Base-by-base conservation (phyloP, 1,140 invertebrate species). In the Caenorhabditis brenneri region DNA sequence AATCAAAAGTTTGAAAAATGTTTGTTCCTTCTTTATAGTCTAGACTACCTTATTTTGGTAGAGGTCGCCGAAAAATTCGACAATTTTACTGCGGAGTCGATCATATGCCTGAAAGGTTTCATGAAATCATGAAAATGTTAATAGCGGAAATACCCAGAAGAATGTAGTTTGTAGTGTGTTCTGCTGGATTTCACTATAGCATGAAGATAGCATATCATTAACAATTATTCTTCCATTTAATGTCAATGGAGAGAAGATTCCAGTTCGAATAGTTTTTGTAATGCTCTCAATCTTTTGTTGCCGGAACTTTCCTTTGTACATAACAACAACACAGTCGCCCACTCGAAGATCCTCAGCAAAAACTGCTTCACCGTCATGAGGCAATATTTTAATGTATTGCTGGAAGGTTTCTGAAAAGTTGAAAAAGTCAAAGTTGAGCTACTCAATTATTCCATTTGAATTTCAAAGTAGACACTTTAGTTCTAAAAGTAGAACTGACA, bases 181-280 rank as follows among this genome's bases (percentile, higher is more conserved):
- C 60, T 82, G 81, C 22, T 65, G 22, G 4, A 60, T 29, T 33
- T 83, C 78, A 65, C 65, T 79, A 79, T 83, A 80, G 31, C 69
- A 79, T 2, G 82, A 83, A n/a, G 82, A 46, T 12, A 83, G 49
- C 42, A 83, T 83, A 58, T 83, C 82, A 24, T 83, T 83, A 12
- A 83, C 82, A 58, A 83, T 53, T 49, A 83, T 79, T 33, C 82
- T 24, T n/a, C 82, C 82, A 58, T 83, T 83, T 9, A 15, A 55
- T 6, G 82, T 83, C 31, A 83, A 19, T 7, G 82, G 82, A 42
- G 82, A 65, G 51, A 79, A 83, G 16, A 83, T 83, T 49, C 82
- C 82, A 15, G 69, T 83, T 79, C 74, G 51, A 16, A 74, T 31
- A n/a, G 65, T 46, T 22, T 31, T 78, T 0, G 29, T 79, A 19